Conservation (phyloP, 2,113 vertebrate species). For the Saguinus midas region DNA sequence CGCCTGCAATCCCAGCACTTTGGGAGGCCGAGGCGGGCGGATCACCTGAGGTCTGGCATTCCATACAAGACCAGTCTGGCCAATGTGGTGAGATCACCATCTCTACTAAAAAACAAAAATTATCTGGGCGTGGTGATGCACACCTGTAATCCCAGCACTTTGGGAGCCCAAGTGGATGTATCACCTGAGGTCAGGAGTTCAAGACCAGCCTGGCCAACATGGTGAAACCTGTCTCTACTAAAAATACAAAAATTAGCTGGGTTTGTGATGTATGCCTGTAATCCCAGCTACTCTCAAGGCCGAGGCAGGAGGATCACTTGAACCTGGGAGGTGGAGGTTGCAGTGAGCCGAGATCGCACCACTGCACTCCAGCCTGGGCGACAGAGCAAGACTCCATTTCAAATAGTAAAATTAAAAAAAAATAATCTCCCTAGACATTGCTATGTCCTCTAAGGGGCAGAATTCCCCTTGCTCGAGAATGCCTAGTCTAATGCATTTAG, state of each 20-base stretch:
- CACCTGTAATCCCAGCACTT: too few species aligned
- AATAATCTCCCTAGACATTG: background rate
- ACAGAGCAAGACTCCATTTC: background rate
- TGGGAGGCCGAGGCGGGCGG: too few species aligned
- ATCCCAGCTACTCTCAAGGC: background rate
- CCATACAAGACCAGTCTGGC: too few species aligned
- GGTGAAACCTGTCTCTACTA: background rate
- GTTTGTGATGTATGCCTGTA: fast-evolving
- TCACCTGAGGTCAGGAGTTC: background rate
- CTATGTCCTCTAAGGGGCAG: background rate
- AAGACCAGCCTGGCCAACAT: background rate
- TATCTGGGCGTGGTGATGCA: too few species aligned
- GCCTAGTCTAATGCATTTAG: fast-evolving
- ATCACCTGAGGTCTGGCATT: too few species aligned
- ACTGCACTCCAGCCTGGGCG: background rate
- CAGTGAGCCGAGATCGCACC: fast-evolving
- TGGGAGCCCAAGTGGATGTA: too few species aligned
- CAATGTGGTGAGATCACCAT: too few species aligned
- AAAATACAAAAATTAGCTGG: background rate
- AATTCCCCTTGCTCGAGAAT: background rate
- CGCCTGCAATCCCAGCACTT: too few species aligned
- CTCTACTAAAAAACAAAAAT: too few species aligned
- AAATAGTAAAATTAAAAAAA: background rate
- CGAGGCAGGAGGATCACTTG: background rate
- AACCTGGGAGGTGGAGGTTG: background rate